Evolutionary conservation across 2,888 invertebrate genomes (phyloP), one percentile per base, ranked within the genome.

Genomic region (Osmoderma eremita): DNA sequence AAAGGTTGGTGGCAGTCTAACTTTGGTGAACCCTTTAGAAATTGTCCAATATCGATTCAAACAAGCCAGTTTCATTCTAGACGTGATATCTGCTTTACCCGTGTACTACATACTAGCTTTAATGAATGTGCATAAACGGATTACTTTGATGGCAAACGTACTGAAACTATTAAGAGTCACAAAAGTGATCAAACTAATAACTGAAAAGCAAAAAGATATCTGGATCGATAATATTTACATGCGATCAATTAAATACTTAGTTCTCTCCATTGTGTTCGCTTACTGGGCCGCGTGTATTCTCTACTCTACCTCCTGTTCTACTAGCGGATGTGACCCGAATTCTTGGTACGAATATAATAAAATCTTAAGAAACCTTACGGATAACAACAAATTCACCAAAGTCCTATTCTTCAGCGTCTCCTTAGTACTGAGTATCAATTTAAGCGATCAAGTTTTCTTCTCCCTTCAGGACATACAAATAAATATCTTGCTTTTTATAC

Each of bases 91-190:
- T 0, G 50, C 50, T 12, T 61, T 68, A 12, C 68, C 68, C 3
- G 18, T 17, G 1, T 42, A 48, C 30, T 42, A 36, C 30, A 13
- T 42, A 13, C 18, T 61, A 4, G 5, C 20, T 12, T 17, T 61
- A 3, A 18, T 68, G 8, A 51, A 61, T 12, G 22, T 68, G 3
- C 6, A 20, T 2, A 15, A 15, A 1, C 41, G 58, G 45, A 18
- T 24, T 13, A 24, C 48, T 5, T 17, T 45, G 10, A 20, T 64
- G 4, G 45, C 50, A n/a, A 42, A 51, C 6, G 17, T 13, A 22
- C 6, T 51, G 1, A 53, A 66, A 15, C 38, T 72, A 15, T 12
- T 70, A 8, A 72, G 69, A 54, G 54, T 71, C 13, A 58, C 61
- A 50, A 56, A 63, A 50, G 39, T 70, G 8, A 51, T 71, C n/a